Evolutionary conservation across 2,888 invertebrate species (phyloP), one percentile per base, ranked within the genome.

Genomic region (Cryptus viduatorius): DNA sequence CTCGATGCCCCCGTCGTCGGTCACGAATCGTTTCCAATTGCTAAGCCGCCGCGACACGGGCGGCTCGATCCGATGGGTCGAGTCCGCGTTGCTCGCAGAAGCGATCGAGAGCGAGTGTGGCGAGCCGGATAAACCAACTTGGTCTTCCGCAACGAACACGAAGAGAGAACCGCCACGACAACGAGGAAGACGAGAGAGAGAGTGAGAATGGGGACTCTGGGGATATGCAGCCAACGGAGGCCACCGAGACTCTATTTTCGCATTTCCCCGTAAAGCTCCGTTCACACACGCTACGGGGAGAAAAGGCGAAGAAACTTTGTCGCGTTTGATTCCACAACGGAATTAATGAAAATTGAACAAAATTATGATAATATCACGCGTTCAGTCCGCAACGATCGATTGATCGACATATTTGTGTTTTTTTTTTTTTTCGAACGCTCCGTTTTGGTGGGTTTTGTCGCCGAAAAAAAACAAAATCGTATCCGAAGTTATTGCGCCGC

Each of bases 211-310:
- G 44, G 75, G 67, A 19, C 71, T 79, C 75, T 24, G 59, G 64
- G 24, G 69, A 37, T 37, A 37, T 37, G 37, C 37, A 71, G 56
- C 16, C 37, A n/a, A 64, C 24, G 59, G 29, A n/a, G 44, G 53
- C 64, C 68, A 56, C 73, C 46, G 48, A 75, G 79, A 79, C 84
- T 81, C 86, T 86, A 86, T 86, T 86, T 86, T 86, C 81, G 84
- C 86, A 78, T 81, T 82, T 76, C 86, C 79, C 77, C 83, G 83
- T 85, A 24, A 67, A 75, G 79, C 37, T 67, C 48, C 73, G 24
- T 42, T 68, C 64, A 71, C 75, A 48, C 75, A 19, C 80, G 67
- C 42, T 61, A 31, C 46, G 56, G 14, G 24, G 12, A 16, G 61
- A 79, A 81, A 75, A 69, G 53, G 61, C 65, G 42, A 59, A 31